phyloP scores from a whole-genome alignment of 2,888 invertebrate genomes.

The Carterocephalus palaemon region DNA sequence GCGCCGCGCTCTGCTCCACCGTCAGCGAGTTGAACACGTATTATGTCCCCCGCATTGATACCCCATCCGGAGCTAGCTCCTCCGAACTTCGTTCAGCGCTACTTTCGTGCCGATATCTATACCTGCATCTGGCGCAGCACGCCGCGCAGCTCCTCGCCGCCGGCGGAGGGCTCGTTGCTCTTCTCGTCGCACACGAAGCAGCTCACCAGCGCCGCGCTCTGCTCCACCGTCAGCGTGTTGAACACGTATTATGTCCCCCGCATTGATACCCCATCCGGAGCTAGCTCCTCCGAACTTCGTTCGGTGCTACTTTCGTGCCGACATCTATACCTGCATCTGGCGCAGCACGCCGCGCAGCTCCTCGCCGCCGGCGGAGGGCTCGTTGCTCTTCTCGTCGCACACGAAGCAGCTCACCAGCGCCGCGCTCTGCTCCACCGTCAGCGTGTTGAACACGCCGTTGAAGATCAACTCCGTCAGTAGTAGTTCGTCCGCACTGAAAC shows the following conservation, averaged over 20 bases:
- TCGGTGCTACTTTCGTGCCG: too few relatives aligned
- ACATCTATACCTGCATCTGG: slow-evolving; percentile 86
- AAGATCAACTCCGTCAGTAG: slow-evolving; percentile 98
- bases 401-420: slow-evolving; percentile 94
- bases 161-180: slow-evolving; percentile 85
- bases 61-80: too few relatives aligned
- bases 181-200: slow-evolving; percentile 97
- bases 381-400: slow-evolving; percentile 93
- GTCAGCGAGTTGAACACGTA: too few relatives aligned
- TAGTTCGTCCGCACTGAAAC: slow-evolving; percentile 93
- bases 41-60: too few relatives aligned
- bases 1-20: too few relatives aligned
- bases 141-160: slow-evolving; percentile 91
- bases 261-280: too few relatives aligned
- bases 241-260: too few relatives aligned
- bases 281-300: too few relatives aligned
- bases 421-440: slow-evolving; percentile 89
- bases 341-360: slow-evolving; percentile 93
- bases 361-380: slow-evolving; percentile 87
- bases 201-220: slow-evolving; percentile 91
- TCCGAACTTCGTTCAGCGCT: too few relatives aligned
- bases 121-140: slow-evolving; percentile 95
- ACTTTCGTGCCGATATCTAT: too few relatives aligned
- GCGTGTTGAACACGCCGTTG: slow-evolving; percentile 94
- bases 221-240: slow-evolving; percentile 88